Evolutionary conservation across 2,888 invertebrate species (phyloP), one percentile per base, ranked within the genome.

Genomic region (Megaustenia siamemsis): DNA sequence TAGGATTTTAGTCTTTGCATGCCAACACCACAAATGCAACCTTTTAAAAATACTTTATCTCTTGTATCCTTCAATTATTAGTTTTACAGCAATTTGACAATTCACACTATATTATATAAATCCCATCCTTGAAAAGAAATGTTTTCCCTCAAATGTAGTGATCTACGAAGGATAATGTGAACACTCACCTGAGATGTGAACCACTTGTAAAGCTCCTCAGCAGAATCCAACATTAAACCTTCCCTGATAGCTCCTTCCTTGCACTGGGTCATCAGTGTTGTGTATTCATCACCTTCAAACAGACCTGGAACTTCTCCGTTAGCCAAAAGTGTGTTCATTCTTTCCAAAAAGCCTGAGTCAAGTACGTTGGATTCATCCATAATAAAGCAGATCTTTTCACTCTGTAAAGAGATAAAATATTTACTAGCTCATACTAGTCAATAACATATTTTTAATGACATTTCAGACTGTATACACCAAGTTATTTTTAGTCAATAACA

Each of bases 171-270:
- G n/a, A 73, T 45, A 32, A 45, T 28, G 21, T 49, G 32, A 73
- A 73, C 71, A 73, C 49, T 49, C 83, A 94, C 94, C 92, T 94
- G 93, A 43, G 98, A 97, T 0, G 99, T 99, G 94, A 99, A 99
- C 99, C 99, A 99, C 95, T 99, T 99, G 95, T 99, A 99, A 18
- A 99, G 95, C 94, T 99, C 99, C 94, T 99, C 99, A 90, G 97
- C 97, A 0, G 99, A 98, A 94, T 99, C 99, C 75, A 99, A 95
- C 99, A 99, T 99, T 69, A 98, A 95, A 6, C 99, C 99, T 95
- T 99, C 99, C 86, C 99, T 95, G 93, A 98, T 98, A 0, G 99
- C 98, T 4, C 99, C 99, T 95, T 99, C 99, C 94, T 99, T 99
- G 94, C 99, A 99, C 94, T 99, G 99, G 0, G 99, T 99, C 99